Conservation (phyloP, 2,888 invertebrate genomes). For the Mylabris sibirica region DNA sequence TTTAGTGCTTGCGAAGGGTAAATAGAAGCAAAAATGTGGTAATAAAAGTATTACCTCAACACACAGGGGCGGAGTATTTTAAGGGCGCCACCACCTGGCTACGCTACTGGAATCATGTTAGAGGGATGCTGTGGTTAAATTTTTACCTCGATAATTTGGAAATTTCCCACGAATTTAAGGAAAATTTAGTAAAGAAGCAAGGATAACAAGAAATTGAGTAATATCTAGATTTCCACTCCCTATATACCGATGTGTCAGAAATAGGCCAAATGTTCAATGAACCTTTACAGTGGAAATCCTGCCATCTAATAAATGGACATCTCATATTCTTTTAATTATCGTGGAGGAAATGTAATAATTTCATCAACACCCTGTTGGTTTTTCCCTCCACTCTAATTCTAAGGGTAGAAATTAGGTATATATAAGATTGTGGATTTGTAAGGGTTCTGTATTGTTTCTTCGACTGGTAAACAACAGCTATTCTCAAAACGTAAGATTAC, state of each 20-base stretch:
- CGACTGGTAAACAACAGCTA: background rate
- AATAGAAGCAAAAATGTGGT: too few relatives aligned
- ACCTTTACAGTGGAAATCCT: background rate
- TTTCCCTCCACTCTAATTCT: background rate
- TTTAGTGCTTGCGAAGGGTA: too few relatives aligned
- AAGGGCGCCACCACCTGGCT: too few relatives aligned
- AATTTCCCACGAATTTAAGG: background rate
- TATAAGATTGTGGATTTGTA: background rate
- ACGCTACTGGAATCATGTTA: too few relatives aligned
- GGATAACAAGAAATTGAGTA: background rate
- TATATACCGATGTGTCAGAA: background rate
- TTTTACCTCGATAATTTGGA: too few relatives aligned
- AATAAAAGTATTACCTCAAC: too few relatives aligned
- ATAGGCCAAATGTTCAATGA: background rate
- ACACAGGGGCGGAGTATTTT: too few relatives aligned
- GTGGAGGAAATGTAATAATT: background rate
- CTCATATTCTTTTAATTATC: background rate
- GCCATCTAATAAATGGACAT: background rate
- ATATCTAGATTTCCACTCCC: background rate
- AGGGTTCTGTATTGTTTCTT: background rate
- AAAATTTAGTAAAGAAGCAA: background rate
- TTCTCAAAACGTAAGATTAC: background rate
- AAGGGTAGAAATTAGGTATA: background rate
- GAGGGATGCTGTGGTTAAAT: too few relatives aligned
- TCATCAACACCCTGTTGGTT: conserved; percentile 6